phyloP scores from a whole-genome alignment of 2,888 invertebrate species.

The Amiota mariae region DNA sequence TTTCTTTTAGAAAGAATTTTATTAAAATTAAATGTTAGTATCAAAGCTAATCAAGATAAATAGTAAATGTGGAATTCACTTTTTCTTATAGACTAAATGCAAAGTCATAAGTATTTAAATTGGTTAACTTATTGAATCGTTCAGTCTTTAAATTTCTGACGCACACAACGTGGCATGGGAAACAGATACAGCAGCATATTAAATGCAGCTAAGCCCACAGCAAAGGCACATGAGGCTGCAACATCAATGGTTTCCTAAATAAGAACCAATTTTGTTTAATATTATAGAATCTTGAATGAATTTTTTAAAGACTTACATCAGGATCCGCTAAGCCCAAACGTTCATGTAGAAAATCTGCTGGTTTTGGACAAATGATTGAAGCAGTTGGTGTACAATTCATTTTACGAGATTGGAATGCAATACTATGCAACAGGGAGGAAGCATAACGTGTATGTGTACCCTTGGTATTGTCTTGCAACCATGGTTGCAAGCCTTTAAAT shows the following conservation, averaged over 20 bases:
- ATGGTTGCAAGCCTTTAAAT: conserved; percentile 84
- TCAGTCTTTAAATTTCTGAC: conserved; percentile 85
- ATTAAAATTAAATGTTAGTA: too few species aligned
- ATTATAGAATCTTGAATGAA: background rate
- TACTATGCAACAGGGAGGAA: conserved; percentile 82
- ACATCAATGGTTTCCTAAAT: conserved; percentile 84
- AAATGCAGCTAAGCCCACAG: conserved; percentile 85
- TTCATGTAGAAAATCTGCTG: conserved; percentile 72
- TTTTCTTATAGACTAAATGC: too few species aligned
- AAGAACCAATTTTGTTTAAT: background rate
- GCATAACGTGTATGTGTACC: conserved; percentile 87
- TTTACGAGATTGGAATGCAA: conserved; percentile 79
- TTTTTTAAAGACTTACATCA: conserved; percentile 59
- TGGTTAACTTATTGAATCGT: background rate
- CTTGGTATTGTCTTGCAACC: conserved; percentile 87
- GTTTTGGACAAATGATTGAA: conserved; percentile 71
- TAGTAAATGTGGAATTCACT: too few species aligned
- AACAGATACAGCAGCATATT: conserved; percentile 90
- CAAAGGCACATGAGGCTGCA: conserved; percentile 87
- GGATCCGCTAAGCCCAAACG: conserved; percentile 72
- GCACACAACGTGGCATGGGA: conserved; percentile 87
- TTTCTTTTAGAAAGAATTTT: too few species aligned
- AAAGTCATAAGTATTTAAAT: background rate
- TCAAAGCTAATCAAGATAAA: too few species aligned
- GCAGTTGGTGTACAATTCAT: conserved; percentile 75